These are phyloP conservation scores for Lycia hirtaria DNA, from an alignment of 2,888 invertebrate genomes.

Conservation along the genomic window DNA sequence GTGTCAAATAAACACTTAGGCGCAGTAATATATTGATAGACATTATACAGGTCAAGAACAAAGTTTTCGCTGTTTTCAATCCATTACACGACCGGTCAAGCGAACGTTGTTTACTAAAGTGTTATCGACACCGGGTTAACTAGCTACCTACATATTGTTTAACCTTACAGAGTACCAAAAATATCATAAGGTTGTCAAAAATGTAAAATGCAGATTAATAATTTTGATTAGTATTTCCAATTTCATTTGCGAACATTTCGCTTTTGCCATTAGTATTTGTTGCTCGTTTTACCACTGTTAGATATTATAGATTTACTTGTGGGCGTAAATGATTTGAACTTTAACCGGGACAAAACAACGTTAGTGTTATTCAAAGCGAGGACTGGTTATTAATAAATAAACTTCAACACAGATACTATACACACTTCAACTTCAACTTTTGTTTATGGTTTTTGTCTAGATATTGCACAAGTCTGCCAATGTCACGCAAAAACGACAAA, in stretches of 20 bases:
- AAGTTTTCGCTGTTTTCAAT: slow-evolving; percentile 9
- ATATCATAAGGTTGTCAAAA: not conserved
- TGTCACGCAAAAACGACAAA: no score
- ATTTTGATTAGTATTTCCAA: no score
- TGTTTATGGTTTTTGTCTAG: no score
- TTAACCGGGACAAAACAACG: slow-evolving; percentile 11
- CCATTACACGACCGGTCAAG: slow-evolving; percentile 9
- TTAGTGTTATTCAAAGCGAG: no score
- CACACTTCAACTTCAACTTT: no score
- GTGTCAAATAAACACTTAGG: slow-evolving; percentile 16
- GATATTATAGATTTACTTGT: not conserved
- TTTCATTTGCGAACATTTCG: not conserved
- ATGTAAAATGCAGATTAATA: not conserved
- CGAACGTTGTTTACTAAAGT: slow-evolving; percentile 21
- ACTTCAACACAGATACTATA: no score
- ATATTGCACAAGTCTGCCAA: no score
- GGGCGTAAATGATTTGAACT: slow-evolving; percentile 1
- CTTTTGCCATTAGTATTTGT: not conserved
- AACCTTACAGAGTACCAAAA: not conserved
- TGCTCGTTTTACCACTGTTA: not conserved
- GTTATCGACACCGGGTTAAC: slow-evolving; percentile 26
- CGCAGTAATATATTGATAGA: slow-evolving; percentile 1
- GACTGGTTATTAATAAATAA: no score
- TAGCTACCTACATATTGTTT: not conserved
- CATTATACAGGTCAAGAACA: slow-evolving; percentile 11